These are phyloP conservation scores for Serilophus lunatus DNA, from an alignment of 2,113 vertebrate genomes.

Conservation along the genomic window DNA sequence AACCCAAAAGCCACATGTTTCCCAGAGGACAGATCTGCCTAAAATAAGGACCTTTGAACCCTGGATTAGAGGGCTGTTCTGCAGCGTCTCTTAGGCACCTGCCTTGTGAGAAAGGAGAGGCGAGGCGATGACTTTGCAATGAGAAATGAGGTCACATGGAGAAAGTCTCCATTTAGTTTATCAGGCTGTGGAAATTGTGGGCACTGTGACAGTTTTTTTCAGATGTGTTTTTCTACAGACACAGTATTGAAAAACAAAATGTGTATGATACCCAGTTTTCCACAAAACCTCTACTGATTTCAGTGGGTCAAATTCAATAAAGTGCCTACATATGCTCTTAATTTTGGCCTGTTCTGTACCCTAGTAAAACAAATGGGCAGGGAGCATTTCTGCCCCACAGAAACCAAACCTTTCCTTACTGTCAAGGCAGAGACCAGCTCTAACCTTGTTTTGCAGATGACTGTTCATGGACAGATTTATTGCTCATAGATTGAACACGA, in stretches of 20 bases:
- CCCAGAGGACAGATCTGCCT: too few relatives aligned
- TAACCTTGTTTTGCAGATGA: not conserved
- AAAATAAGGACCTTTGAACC: not conserved
- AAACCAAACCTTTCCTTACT: not conserved
- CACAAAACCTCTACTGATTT: not conserved
- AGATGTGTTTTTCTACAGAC: not conserved
- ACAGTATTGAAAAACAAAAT: not conserved
- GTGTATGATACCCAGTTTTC: not conserved
- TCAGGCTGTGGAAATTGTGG: not conserved
- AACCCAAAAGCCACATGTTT: too few relatives aligned
- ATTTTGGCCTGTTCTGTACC: not conserved
- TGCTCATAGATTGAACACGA: not conserved
- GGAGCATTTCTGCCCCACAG: not conserved
- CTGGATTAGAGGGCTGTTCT: not conserved
- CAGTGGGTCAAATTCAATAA: not conserved
- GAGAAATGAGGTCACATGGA: not conserved
- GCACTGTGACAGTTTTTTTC: not conserved
- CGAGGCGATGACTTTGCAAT: not conserved
- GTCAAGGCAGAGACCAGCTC: not conserved
- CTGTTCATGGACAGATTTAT: not conserved
- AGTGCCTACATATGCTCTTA: accelerated
- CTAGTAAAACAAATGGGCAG: not conserved
- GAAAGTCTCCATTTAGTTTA: not conserved
- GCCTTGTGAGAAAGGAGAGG: too few relatives aligned
- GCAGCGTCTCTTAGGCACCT: too few relatives aligned